Evolutionary conservation across 37 sponge, comb jelly and placozoan genomes (phyloP).

Genomic region (Beroe ovata): DNA sequence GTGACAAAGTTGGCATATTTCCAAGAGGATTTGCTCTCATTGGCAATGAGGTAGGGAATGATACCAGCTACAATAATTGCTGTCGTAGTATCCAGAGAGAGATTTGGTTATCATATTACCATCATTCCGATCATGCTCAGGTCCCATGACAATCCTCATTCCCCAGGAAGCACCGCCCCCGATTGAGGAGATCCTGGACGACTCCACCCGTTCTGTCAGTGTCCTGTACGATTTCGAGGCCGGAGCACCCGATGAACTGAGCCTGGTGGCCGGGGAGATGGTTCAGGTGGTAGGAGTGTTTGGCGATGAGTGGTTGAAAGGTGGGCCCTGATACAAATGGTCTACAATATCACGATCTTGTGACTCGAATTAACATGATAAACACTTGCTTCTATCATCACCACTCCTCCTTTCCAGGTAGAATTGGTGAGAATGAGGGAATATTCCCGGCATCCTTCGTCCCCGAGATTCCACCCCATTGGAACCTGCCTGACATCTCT

Average conservation of each 20-base stretch:
- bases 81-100: too few relatives aligned
- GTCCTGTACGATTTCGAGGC: constrained; percentile 41
- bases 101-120: too few relatives aligned
- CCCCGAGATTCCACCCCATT: not conserved
- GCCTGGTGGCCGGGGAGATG: constrained; percentile 27
- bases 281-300: not conserved
- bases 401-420: too few relatives aligned
- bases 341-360: too few relatives aligned
- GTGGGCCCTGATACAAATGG: not conserved
- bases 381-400: too few relatives aligned
- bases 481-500: constrained; percentile 23
- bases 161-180: not conserved
- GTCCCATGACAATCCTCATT: too few relatives aligned
- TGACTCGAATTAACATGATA: too few relatives aligned
- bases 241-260: constrained; percentile 23
- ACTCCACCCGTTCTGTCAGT: not conserved
- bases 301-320: constrained; percentile 48
- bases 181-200: constrained; percentile 8
- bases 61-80: too few relatives aligned
- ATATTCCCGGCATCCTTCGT: constrained; percentile 58
- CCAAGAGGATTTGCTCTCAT: constrained; percentile 7
- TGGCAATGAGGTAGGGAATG: constrained; percentile 24
- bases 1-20: constrained; percentile 11
- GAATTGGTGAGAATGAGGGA: constrained; percentile 18
- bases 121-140: too few relatives aligned